Base-by-base conservation (phyloP, 1,140 invertebrate species). In the Harpegnathos saltator region DNA sequence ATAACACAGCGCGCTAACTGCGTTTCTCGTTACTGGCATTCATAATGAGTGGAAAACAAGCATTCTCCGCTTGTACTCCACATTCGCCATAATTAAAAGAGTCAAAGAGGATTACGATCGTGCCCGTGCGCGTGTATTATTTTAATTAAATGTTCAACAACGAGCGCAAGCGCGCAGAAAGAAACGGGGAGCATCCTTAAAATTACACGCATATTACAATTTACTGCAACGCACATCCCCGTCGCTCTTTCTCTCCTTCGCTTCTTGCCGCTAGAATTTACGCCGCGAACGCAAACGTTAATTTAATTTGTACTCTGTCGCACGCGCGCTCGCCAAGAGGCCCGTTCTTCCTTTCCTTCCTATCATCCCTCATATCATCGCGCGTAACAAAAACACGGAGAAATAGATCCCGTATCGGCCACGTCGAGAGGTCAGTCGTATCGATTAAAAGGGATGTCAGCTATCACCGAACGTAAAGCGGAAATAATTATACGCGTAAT, bases 391-490 rank as follows among this genome's bases (percentile, higher is more conserved):
- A 68, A 22, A 24, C 48, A 48, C 11, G 7, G 38, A 52, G 54
- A 75, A 77, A 77, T 52, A 77, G 44, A n/a, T n/a, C n/a, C n/a
- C 17, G 9, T 44, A 44, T 44, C 7, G n/a, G 48, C 24, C 19
- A 9, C 65, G 65, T 58, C 44, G 24, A 50, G 50, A 75, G 72
- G 59, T 54, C 65, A 14, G 52, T 80, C 38, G 14, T 48, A 71
- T 80, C 65, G 54, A 80, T 80, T 80, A 80, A 80, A 69, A 69
- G 63, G 26, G 22, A 78, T n/a, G 65, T 80, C 65, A 11, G 65
- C 9, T 80, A 80, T 71, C 52, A 48, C n/a, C n/a, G 63, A 19
- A 69, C 38, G 33, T 69, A 48, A 65, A 77, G 33, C 22, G 52
- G 33, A 48, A 80, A 69, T 71, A 80, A 69, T 80, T 80, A 58